A percentile compares a stretch with the other conserved stretches of the same genome.
phyloP scores from a whole-genome alignment of 2,113 vertebrate species.

The Upupa epops region DNA sequence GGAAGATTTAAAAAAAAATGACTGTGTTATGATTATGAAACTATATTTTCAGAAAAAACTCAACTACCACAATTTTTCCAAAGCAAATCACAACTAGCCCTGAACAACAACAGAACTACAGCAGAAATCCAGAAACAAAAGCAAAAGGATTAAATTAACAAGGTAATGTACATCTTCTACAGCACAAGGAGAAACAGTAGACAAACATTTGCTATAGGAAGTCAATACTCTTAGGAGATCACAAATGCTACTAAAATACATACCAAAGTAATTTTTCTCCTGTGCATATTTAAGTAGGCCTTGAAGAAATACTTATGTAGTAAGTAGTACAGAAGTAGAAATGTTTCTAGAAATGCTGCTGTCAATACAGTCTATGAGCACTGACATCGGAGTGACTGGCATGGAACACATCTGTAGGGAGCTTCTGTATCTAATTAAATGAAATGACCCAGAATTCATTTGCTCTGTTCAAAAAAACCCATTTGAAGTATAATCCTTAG shows the following conservation, averaged over 20 bases:
- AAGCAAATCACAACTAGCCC: slow-evolving; percentile 14
- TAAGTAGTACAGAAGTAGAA: neutral
- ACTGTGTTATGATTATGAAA: slow-evolving; percentile 6
- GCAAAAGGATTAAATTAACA: neutral
- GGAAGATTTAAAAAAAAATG: neutral
- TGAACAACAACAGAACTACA: slow-evolving; percentile 18
- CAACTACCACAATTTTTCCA: slow-evolving; percentile 21
- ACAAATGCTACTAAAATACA: neutral
- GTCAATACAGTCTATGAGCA: neutral
- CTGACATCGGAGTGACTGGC: neutral
- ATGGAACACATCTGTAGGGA: neutral
- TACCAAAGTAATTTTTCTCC: neutral
- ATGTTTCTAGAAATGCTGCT: neutral
- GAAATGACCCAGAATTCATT: neutral
- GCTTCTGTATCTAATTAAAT: neutral
- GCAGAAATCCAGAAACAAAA: slow-evolving; percentile 30
- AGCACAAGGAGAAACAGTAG: neutral
- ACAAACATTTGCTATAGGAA: neutral
- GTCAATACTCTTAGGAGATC: neutral
- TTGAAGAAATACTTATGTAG: neutral
- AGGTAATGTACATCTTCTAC: neutral
- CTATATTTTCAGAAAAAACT: slow-evolving; percentile 16
- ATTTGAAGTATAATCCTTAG: neutral
- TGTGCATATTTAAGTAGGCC: neutral
- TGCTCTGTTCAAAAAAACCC: neutral